Evolutionary conservation across 1,140 invertebrate genomes (phyloP).

Genomic region (Caenorhabditis remanei): DNA sequence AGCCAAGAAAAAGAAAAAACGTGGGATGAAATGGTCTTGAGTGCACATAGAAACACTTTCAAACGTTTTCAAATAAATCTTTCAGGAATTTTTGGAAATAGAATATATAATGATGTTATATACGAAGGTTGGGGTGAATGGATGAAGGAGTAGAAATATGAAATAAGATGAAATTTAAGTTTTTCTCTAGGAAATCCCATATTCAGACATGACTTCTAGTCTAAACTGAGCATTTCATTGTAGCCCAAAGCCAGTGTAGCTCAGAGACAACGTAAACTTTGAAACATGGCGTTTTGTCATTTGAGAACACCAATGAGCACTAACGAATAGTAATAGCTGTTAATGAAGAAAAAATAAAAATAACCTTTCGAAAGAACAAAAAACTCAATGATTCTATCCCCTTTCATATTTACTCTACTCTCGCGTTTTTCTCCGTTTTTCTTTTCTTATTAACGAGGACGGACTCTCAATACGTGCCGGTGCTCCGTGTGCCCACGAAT

Average conservation of each 20-base stretch:
- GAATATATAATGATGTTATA: not conserved
- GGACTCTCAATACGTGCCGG: not conserved
- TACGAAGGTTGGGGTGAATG: not conserved
- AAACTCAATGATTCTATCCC: not conserved
- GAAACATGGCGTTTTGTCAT: not conserved
- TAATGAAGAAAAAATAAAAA: not conserved
- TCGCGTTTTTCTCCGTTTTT: not conserved
- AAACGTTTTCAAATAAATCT: not conserved
- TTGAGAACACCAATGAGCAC: slow-evolving; percentile 47
- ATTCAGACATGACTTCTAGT: slow-evolving; percentile 21
- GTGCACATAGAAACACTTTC: slow-evolving; percentile 7
- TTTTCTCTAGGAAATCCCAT: not conserved
- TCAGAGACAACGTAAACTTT: not conserved
- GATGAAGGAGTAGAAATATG: not conserved
- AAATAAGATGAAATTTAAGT: not conserved
- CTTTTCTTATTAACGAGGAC: slow-evolving; percentile 9
- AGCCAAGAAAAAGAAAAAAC: not conserved
- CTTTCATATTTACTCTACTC: slow-evolving; percentile 27
- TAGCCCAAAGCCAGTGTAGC: not conserved
- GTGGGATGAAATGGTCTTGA: not conserved
- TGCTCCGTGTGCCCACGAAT: slow-evolving; percentile 2
- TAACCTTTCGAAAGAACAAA: slow-evolving; percentile 9
- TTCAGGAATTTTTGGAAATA: not conserved
- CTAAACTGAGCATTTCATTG: not conserved
- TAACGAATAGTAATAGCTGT: not conserved